Evolutionary conservation across 1,140 invertebrate species (phyloP), one percentile per base, ranked within the genome.

Genomic region (Drepana arcuata): DNA sequence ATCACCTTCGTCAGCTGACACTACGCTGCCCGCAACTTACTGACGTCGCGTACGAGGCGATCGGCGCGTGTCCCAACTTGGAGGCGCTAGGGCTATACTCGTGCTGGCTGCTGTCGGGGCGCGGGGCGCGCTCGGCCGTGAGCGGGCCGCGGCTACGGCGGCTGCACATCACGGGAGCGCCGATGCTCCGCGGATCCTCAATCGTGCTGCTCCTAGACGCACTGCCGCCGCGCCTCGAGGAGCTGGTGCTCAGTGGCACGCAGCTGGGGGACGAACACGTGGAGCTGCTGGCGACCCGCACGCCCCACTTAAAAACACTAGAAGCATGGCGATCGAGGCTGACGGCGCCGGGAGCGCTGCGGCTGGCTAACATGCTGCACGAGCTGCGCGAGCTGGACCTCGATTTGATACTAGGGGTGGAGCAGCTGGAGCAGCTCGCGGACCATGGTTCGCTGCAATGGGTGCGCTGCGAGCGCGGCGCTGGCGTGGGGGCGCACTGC

Each of bases 211-310:
- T 55, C 5, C 4, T 65, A 2, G 16, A n/a, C 1, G 23, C 14
- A 0, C 34, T 65, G 14, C 57, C 57, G 5, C 18, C 3, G 0
- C 6, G 2, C 2, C 7, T 65, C 2, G 25, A 16, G 7, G 55
- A 66, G 28, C 41, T 62, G n/a, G 45, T 40, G 9, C 24, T 62
- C 1, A 62, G 55, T 14, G 34, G 24, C 15, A 41, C 45, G 6
- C 39, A 39, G 7, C 50, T 62, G 16, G 36, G 30, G n/a, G 43
- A 50, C 11, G 42, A 52, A 25, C 62, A 66, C 29, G 33, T 48
- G 4, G 10, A 9, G 0, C 7, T 16, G 0, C 15, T 57, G 2
- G 40, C 26, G 2, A 5, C 12, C 0, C 18, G 44, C 1, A 9
- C 50, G 21, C 39, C 56, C 0, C 1, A 10, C 0, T 36, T 64